phyloP scores from a whole-genome alignment of 2,888 invertebrate species.

The Macaria notata region DNA sequence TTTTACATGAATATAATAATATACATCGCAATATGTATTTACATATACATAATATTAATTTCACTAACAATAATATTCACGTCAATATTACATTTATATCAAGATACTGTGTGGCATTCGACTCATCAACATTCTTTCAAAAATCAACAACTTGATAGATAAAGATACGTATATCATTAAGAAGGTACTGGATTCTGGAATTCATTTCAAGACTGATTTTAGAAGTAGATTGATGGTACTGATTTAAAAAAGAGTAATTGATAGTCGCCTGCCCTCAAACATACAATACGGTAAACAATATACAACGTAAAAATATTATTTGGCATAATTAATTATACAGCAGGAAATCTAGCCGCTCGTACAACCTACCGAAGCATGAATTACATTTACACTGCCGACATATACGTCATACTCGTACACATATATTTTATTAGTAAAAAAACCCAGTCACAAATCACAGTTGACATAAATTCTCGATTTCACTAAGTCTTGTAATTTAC shows the following conservation, averaged over 20 bases:
- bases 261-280: no score
- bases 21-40: conserved; percentile 79
- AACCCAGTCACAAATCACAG: conserved; percentile 82
- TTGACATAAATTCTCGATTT: conserved; percentile 81
- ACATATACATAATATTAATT: conserved; percentile 76
- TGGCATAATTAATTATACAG: conserved; percentile 77
- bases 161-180: no score
- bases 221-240: no score
- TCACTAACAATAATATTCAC: conserved; percentile 66
- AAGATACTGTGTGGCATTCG: conserved; percentile 55
- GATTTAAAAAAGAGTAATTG: neutral
- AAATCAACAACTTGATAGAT: conserved; percentile 25
- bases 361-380: conserved; percentile 72
- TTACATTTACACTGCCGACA: conserved; percentile 70
- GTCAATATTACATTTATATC: conserved; percentile 73
- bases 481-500: conserved; percentile 77
- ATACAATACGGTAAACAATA: conserved; percentile 68
- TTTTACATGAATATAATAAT: conserved; percentile 77
- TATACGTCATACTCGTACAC: conserved; percentile 71
- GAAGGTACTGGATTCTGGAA: no score
- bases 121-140: conserved; percentile 31
- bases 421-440: conserved; percentile 71
- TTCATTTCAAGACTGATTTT: no score
- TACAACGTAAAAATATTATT: conserved; percentile 82
- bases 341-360: conserved; percentile 76